phyloP scores from a whole-genome alignment of 2,113 vertebrate genomes.

The Lepus timidus region DNA sequence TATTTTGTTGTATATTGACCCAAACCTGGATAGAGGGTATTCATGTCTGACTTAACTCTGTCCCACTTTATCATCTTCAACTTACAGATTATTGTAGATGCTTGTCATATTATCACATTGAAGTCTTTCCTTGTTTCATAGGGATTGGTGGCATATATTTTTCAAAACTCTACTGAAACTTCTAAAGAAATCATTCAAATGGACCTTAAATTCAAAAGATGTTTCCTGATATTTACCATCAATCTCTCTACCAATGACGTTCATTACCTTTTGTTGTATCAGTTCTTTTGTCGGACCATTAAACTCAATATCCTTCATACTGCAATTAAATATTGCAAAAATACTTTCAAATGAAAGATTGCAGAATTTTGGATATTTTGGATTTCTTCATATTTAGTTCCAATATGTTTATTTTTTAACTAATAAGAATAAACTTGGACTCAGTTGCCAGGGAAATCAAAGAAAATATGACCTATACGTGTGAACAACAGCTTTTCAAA shows the following conservation, averaged over 20 bases:
- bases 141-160: neutral
- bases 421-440: slow-evolving; percentile 53
- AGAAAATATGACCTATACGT: neutral
- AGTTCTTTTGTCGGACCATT: neutral
- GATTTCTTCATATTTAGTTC: slow-evolving; percentile 18
- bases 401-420: slow-evolving; percentile 51
- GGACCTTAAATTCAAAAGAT: neutral
- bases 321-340: neutral
- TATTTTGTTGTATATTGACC: neutral
- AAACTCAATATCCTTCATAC: neutral
- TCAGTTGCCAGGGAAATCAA: slow-evolving; percentile 24
- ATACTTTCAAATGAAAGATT: slow-evolving; percentile 34
- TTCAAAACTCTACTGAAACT: neutral
- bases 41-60: neutral
- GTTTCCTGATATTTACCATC: neutral
- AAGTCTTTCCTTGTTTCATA: slow-evolving; percentile 9
- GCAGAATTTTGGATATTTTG: slow-evolving; percentile 35
- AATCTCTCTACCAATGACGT: neutral
- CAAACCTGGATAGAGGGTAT: neutral
- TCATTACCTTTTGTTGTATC: neutral
- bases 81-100: neutral
- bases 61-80: neutral
- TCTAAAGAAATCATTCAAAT: neutral
- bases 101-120: neutral
- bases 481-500: neutral